phyloP scores from a whole-genome alignment of 2,888 invertebrate species.

The Eristalis arbustorum region DNA sequence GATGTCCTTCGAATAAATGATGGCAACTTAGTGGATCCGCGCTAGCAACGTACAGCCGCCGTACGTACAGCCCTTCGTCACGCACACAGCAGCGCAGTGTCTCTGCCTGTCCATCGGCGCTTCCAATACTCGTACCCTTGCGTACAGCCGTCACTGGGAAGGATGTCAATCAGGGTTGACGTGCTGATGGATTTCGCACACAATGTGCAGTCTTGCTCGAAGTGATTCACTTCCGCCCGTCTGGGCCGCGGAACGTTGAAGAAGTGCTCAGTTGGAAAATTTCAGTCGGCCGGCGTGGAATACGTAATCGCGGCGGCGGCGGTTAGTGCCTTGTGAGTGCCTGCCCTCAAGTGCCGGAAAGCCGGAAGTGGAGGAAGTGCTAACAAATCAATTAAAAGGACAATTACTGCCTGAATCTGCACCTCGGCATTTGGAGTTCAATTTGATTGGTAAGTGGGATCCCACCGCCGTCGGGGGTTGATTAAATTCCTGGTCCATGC shows the following conservation, averaged over 20 bases:
- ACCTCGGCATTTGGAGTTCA: not conserved
- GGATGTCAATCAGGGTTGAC: conserved; percentile 50
- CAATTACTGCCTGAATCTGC: conserved; percentile 17
- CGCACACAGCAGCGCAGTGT: conserved; percentile 11
- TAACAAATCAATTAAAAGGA: conserved; percentile 57
- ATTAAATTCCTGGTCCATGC: conserved; percentile 20
- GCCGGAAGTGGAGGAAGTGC: conserved; percentile 39
- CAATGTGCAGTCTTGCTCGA: conserved; percentile 1
- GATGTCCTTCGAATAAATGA: conserved; percentile 57
- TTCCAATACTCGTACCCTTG: not conserved
- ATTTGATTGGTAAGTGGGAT: conserved; percentile 15
- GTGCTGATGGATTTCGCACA: conserved; percentile 31
- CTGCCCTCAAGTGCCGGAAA: not conserved
- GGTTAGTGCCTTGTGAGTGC: conserved; percentile 15
- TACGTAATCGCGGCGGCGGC: conserved; percentile 37
- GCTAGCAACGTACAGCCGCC: not conserved
- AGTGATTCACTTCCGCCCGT: conserved; percentile 23
- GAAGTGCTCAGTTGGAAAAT: conserved; percentile 59
- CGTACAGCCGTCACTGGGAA: conserved; percentile 14
- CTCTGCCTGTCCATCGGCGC: conserved; percentile 7
- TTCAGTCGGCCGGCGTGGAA: conserved; percentile 34
- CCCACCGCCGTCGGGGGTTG: not conserved
- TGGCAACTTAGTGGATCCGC: conserved; percentile 43
- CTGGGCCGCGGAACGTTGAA: conserved; percentile 1
- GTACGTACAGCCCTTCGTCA: conserved; percentile 1